Evolutionary conservation across 2,888 invertebrate genomes (phyloP), one percentile per base, ranked within the genome.

Genomic region (Andrena marginata): DNA sequence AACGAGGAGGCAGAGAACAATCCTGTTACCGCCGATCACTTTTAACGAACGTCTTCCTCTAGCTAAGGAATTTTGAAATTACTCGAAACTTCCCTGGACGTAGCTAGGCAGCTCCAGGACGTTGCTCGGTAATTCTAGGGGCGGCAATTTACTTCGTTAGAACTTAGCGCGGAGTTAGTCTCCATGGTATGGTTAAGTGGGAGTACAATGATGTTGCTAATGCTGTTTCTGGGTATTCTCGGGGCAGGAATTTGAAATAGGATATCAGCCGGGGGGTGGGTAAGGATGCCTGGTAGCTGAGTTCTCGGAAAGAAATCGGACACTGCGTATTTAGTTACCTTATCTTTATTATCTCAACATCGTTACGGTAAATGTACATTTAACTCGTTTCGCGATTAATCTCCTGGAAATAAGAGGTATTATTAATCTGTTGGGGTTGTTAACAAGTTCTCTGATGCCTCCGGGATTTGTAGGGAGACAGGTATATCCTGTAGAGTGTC

Each of bases 111-210:
- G 68, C 74, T 67, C 48, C 59, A 29, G 74, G 83, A 70, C 69
- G 60, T 79, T 84, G 65, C 83, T 76, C 62, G 69, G 69, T 23
- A 68, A 78, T 84, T 84, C 67, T 63, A 56, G 33, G 26, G 76
- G 75, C 70, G 77, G 77, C 81, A 85, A 85, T 87, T 87, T 77
- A 87, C 72, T 84, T 85, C 69, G 67, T 81, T 84, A 79, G 31
- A 75, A 85, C 74, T 84, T 81, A 74, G 67, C 70, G 77, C 23
- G 62, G 31, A 77, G 42, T 64, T 77, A 78, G 64, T 74, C 71
- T 60, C 68, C 54, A 62, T 69, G 63, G 64, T 65, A 54, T 54
- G 59, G 73, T 78, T 63, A 75, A 76, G 70, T 70, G 54, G 42
- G 31, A 56, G 68, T 69, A 80, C 78, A 82, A 85, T 85, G 70